Percentiles rank a stretch among this genome's conserved stretches.
Conservation (phyloP, 2,797 vertebrate species). For the Cyclura pinguis region DNA sequence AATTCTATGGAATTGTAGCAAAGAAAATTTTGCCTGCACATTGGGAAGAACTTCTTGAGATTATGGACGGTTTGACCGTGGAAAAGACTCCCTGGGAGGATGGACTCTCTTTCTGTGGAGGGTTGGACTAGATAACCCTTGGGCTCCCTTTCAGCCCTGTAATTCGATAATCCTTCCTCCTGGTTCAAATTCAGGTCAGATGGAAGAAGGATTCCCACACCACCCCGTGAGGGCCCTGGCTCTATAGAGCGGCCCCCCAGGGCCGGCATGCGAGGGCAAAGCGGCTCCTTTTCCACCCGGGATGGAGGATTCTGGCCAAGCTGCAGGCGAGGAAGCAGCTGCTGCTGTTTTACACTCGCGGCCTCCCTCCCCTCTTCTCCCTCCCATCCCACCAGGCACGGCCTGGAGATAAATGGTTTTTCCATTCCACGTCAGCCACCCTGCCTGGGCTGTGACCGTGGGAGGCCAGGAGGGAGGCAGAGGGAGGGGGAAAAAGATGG, state of each 20-base stretch:
- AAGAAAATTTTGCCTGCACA: too few relatives aligned
- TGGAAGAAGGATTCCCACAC: neutral
- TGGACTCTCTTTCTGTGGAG: too few relatives aligned
- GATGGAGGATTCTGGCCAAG: neutral
- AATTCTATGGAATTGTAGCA: too few relatives aligned
- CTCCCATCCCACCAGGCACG: neutral
- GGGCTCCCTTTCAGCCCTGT: too few relatives aligned
- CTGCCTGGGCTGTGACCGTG: slow-evolving; percentile 47
- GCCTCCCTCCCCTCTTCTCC: neutral
- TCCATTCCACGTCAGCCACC: slow-evolving; percentile 56
- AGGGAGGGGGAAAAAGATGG: neutral
- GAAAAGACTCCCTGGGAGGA: too few relatives aligned
- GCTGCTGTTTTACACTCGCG: neutral
- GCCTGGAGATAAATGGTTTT: slow-evolving; percentile 58
- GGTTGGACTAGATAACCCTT: too few relatives aligned
- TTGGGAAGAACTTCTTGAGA: too few relatives aligned
- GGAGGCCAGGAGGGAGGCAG: slow-evolving; percentile 34
- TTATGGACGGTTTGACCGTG: too few relatives aligned
- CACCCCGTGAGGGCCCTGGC: neutral
- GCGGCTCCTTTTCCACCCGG: neutral
- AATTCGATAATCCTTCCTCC: neutral
- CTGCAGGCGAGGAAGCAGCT: neutral
- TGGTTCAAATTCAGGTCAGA: neutral
- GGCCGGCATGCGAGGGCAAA: neutral
- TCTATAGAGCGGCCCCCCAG: neutral